Base-by-base conservation (phyloP, 2,797 vertebrate genomes). In the Neosalanx taihuensis region DNA sequence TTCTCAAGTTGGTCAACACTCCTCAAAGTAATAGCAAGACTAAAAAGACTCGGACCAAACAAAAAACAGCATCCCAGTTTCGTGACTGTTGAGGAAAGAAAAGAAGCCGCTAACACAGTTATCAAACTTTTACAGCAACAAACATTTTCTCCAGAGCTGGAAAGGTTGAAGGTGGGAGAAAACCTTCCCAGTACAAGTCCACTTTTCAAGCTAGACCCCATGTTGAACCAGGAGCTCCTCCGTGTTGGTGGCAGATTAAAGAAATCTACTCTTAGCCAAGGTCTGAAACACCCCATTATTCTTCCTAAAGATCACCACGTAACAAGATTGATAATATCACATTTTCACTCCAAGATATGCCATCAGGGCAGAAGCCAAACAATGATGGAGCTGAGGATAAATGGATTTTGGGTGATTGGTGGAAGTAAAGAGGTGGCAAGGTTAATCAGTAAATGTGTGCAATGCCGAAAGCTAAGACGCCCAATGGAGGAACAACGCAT, bases 1-100 rank as follows among this genome's bases (percentile, higher is more conserved):
- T 26, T 26, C 23, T 26, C 23, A 26, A 26, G 23, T 7, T 75
- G 70, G 70, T 65, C 51, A 66, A 75, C 6, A 5, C 73, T 79
- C 18, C 35, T 75, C 18, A 79, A 75, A 6, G 77, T 74, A 5
- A 59, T 78, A 49, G 68, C 69, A 41, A 79, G 78, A 67, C 69
- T 69, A 17, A 76, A 74, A 59, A 72, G 78, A 30, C 18, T 80
- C 3, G 18, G 17, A 5, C 62, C 72, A 15, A 23, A 57, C 35
- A 15, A 26, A 70, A 33, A 62, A 49, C 58, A 33, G 5, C 15
- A 53, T 15, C 17, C 9, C 46, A 31, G 71, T 12, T 3, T n/a
- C 67, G 69, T 80, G 30, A 72, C 72, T 51, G 69, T 69, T 1
- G n/a, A 77, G 6, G 67, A 77, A 35, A 23, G 37, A 4, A 9